Evolutionary conservation across 2,113 vertebrate species (phyloP), one percentile per base, ranked within the genome.

Genomic region (Diglossa brunneiventris): DNA sequence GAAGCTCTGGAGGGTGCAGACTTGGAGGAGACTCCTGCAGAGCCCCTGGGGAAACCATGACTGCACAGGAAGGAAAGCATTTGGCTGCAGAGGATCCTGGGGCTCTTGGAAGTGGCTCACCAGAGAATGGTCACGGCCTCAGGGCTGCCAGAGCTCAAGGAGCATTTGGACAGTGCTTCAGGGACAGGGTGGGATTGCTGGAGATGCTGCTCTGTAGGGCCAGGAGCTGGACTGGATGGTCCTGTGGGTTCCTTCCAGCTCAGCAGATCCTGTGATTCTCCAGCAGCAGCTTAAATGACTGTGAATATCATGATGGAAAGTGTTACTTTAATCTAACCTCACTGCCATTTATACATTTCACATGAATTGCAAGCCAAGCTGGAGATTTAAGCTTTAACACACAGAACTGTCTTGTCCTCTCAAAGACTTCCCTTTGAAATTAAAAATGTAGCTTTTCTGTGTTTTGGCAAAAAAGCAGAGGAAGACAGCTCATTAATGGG

Each of bases 101-200:
- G 26, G 61, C 61, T 50, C 52, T 9, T 30, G 50, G 72, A 24
- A 49, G 3, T 6, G 50, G 19, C 30, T 64, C 50, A 1, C 19
- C 69, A 56, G 28, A 8, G 42, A 35, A 58, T 21, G 52, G 20
- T 1, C 35, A 24, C 0, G 0, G 52, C 4, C 52, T 37, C 26
- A 21, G 30, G 44, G 44, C 44, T 76, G 62, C 31, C 31, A 59
- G 52, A 76, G 31, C 52, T 42, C 31, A 2, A n/a, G 37, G 13
- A 76, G 26, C 1, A 1, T 42, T 18, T 68, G 62, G 62, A 42
- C 17, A 59, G 21, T 0, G 3, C 26, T 35, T 42, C 26, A 59
- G 23, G 41, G n/a, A 56, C n/a, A 64, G 23, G 28, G n/a, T 28
- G 44, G 44, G 26, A 50, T 15, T 76, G 42, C 7, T 68, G 52